phyloP scores from a whole-genome alignment of 53 echinoderm and acorn worm species.

The Echinarachnius parma region DNA sequence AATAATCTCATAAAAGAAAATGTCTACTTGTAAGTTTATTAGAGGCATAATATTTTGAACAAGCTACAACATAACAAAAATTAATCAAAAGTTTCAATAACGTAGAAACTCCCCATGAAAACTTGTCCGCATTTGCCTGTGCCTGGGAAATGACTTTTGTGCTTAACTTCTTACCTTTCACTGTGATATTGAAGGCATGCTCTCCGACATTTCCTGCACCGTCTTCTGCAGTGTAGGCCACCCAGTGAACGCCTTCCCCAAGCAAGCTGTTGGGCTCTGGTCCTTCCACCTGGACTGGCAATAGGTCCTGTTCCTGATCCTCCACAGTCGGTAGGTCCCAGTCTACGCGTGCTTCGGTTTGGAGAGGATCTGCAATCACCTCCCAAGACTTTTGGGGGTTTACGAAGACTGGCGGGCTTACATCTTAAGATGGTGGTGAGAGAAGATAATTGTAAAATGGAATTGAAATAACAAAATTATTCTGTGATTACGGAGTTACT shows the following conservation, averaged over 20 bases:
- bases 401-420: conserved; percentile 35
- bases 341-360: conserved; percentile 16
- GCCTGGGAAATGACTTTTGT: too few species aligned
- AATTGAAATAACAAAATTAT: too few species aligned
- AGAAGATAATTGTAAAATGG: too few species aligned
- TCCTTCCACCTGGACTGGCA: not conserved
- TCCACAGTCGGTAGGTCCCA: conserved; percentile 14
- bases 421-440: conserved; percentile 13
- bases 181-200: conserved; percentile 29
- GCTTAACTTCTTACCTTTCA: conserved; percentile 47
- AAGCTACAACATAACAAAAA: too few species aligned
- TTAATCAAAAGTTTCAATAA: too few species aligned
- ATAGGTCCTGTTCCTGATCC: not conserved
- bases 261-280: not conserved
- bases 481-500: too few species aligned
- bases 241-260: conserved; percentile 30
- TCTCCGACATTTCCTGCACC: conserved; percentile 45
- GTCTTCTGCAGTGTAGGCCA: conserved; percentile 46
- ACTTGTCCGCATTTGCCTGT: too few species aligned
- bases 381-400: conserved; percentile 7
- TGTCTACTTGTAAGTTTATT: too few species aligned
- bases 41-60: too few species aligned
- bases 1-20: too few species aligned
- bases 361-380: not conserved
- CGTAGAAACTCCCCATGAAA: too few species aligned